Conservation (phyloP, 2,113 vertebrate species). For the Nycticebus coucang region DNA sequence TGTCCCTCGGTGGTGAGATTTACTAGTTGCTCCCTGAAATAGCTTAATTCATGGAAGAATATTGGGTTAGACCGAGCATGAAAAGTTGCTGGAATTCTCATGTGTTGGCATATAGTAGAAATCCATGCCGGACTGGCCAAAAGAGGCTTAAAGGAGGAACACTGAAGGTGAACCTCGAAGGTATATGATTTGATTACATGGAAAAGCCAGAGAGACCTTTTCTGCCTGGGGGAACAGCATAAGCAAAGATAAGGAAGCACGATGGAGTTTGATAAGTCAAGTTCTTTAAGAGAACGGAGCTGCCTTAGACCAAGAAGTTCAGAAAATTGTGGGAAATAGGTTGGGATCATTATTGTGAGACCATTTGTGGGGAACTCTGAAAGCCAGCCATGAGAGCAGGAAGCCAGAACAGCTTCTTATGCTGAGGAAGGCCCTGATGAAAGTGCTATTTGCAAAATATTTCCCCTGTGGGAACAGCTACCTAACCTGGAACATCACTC, state of each 20-base stretch:
- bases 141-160: neutral
- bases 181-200: neutral
- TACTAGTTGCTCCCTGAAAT: too few relatives aligned
- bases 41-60: too few relatives aligned
- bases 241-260: neutral
- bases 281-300: neutral
- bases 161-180: neutral
- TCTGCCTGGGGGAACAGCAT: neutral
- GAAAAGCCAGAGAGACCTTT: neutral
- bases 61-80: too few relatives aligned
- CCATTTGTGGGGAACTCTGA: neutral
- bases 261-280: neutral
- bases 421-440: neutral
- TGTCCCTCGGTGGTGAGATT: neutral
- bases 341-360: neutral
- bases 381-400: neutral
- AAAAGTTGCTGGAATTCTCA: too few relatives aligned
- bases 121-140: neutral
- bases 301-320: neutral
- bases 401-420: neutral
- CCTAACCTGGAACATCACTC: neutral
- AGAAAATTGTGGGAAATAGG: too few relatives aligned
- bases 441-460: neutral
- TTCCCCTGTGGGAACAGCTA: neutral
- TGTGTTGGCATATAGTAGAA: too few relatives aligned